Evolutionary conservation across 1,140 invertebrate species (phyloP).

Genomic region (Caligus rogercresseyi): DNA sequence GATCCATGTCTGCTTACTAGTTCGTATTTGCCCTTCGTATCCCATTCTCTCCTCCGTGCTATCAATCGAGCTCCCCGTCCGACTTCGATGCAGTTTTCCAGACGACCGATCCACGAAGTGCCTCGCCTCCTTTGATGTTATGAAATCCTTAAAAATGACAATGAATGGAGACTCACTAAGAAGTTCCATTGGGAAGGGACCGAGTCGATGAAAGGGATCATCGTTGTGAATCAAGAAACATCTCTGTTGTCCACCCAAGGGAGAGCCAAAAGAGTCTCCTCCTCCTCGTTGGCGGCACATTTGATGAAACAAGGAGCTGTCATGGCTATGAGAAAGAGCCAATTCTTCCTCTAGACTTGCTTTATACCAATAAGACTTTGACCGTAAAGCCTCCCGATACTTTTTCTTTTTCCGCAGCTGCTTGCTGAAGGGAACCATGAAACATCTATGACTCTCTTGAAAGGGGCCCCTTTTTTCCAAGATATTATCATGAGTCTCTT

Average conservation of each 20-base stretch:
- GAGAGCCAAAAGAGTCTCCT: background rate
- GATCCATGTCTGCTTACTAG: constrained; percentile 10
- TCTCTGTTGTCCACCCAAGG: constrained; percentile 24
- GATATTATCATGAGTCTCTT: background rate
- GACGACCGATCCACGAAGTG: constrained; percentile 31
- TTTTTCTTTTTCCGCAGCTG: constrained; percentile 15
- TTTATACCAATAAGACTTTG: background rate
- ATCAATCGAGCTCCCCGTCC: background rate
- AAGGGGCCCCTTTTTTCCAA: background rate
- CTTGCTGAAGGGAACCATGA: constrained; percentile 4
- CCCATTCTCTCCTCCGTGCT: background rate
- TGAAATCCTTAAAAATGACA: constrained; percentile 34
- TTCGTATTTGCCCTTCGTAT: background rate
- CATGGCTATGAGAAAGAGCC: background rate
- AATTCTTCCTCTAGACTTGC: background rate
- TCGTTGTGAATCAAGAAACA: constrained; percentile 30
- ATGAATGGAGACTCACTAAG: constrained; percentile 34
- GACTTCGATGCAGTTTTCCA: background rate
- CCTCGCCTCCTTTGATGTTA: constrained; percentile 33
- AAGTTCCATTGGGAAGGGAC: constrained; percentile 36
- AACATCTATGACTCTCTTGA: background rate
- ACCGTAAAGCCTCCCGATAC: background rate
- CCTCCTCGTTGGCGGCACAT: background rate
- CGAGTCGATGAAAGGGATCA: constrained; percentile 31
- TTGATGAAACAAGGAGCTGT: background rate